Percentiles rank a stretch among this genome's conserved stretches.
Evolutionary conservation across 2,113 vertebrate species (phyloP).

Genomic region (Mustelus asterias): DNA sequence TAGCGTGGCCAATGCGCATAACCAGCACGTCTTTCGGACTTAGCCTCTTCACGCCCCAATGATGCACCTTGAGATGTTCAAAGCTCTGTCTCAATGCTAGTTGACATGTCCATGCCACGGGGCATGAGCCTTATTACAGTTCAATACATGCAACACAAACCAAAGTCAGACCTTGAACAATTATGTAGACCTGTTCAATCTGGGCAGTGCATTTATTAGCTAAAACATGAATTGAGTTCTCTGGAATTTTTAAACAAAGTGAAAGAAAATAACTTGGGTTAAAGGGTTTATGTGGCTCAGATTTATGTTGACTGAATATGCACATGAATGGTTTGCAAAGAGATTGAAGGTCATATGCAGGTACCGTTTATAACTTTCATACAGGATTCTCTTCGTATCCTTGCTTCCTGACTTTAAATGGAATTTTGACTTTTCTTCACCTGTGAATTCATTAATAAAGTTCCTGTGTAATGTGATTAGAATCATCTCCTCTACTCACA

Average conservation of each 20-base stretch:
- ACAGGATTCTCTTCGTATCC: neutral
- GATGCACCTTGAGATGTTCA: no score
- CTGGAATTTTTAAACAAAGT: neutral
- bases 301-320: neutral
- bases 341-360: neutral
- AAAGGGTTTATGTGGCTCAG: neutral
- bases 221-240: neutral
- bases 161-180: neutral
- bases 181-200: neutral
- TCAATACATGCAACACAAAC: neutral
- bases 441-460: neutral
- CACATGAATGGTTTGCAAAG: neutral
- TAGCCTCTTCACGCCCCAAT: no score
- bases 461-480: neutral
- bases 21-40: neutral
- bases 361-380: neutral
- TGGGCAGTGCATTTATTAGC: neutral
- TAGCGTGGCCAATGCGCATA: neutral
- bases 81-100: no score
- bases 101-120: neutral
- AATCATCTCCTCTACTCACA: neutral
- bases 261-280: neutral
- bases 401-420: neutral
- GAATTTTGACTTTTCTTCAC: neutral
- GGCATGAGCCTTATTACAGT: neutral